Base-by-base conservation (phyloP, 1,140 invertebrate genomes). In the Prorops nasuta region DNA sequence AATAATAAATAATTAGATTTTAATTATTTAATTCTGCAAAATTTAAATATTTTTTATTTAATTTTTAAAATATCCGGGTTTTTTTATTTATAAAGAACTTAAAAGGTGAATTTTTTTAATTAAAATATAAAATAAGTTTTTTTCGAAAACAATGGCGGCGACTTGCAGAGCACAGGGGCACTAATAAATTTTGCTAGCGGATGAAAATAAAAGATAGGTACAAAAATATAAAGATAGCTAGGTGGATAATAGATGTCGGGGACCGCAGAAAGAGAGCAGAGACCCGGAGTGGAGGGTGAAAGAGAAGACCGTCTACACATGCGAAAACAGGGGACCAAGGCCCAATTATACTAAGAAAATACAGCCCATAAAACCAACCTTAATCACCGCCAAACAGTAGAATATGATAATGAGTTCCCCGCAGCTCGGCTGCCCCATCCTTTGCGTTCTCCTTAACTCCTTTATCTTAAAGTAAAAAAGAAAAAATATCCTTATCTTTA, bases 311-410 rank as follows among this genome's bases (percentile, higher is more conserved):
- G n/a, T n/a, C n/a, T n/a, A n/a, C n/a, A n/a, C n/a, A n/a, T n/a
- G n/a, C n/a, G n/a, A n/a, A n/a, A n/a, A n/a, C 31, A 21, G 14
- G 24, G 39, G 28, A 24, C 21, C 40, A 22, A 54, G 58, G 49
- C 52, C 60, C 61, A 63, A 63, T 63, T 63, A 63, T 53, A 60
- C 41, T 21, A 47, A 63, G 61, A 63, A 63, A 63, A 63, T 63
- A 63, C 61, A 60, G 53, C 61, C 61, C 60, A 60, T 64, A 64
- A 64, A 64, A 53, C 48, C 44, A 43, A 44, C 52, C 53, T 57
- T 60, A 64, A 58, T 54, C 52, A 47, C 58, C 56, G 53, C 61
- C 51, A 58, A 58, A 64, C 55, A 54, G 53, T 48, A 54, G 52
- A 50, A 42, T 52, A 64, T 60, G 59, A 64, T 64, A 64, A 64